Conservation (phyloP, 2,113 vertebrate genomes). For the Oplegnathus fasciatus region DNA sequence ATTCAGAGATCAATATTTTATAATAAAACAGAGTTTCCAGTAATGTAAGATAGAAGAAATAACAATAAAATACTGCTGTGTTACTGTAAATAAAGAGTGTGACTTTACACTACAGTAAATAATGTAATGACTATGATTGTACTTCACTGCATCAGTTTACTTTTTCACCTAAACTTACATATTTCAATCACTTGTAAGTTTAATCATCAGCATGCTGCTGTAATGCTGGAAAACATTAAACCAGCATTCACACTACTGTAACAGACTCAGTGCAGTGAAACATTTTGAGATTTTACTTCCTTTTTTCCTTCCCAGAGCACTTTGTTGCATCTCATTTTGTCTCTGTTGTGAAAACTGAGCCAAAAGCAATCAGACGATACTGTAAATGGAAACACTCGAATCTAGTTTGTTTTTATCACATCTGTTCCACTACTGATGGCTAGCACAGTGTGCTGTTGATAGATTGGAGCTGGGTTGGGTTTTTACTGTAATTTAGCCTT, state of each 20-base stretch:
- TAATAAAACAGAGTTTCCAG: not conserved
- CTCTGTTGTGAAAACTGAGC: constrained; percentile 35
- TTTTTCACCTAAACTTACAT: too few species aligned
- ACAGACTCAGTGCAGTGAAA: not conserved
- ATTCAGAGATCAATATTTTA: not conserved
- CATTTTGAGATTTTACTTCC: not conserved
- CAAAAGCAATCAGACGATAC: constrained; percentile 35
- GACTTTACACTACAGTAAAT: not conserved
- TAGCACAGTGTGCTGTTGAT: constrained; percentile 36
- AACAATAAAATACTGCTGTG: not conserved
- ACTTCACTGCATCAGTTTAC: too few species aligned
- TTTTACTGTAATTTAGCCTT: constrained; percentile 57
- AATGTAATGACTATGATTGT: not conserved
- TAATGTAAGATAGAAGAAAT: not conserved
- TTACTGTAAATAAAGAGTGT: not conserved
- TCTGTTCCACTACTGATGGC: constrained; percentile 60
- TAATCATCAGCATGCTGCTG: not conserved
- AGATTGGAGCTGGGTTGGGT: constrained; percentile 12
- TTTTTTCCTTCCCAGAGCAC: not conserved
- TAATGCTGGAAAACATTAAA: not conserved
- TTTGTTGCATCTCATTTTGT: not conserved
- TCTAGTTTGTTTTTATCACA: constrained; percentile 30
- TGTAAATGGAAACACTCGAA: not conserved
- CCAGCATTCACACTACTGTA: not conserved
- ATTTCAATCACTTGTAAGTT: not conserved